Evolutionary conservation across 2,797 vertebrate genomes (phyloP).

Genomic region (Myripristis jacobus): DNA sequence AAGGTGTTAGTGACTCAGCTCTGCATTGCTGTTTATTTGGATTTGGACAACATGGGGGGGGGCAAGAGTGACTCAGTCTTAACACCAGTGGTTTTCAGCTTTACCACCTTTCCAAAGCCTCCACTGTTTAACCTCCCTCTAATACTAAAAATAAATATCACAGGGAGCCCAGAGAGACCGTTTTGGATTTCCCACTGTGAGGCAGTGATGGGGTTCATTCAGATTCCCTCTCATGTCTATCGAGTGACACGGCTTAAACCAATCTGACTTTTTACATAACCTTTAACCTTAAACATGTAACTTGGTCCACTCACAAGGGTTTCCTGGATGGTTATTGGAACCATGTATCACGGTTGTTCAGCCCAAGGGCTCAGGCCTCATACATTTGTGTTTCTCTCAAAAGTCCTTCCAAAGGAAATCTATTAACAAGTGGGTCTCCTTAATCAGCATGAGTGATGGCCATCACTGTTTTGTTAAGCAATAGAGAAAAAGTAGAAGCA

Average conservation of each 20-base stretch:
- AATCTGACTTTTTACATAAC: constrained; percentile 65
- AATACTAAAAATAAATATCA: constrained; percentile 73
- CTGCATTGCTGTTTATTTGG: constrained; percentile 62
- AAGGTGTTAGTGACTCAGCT: constrained; percentile 44
- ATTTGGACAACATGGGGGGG: constrained; percentile 49
- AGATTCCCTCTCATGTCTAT: constrained; percentile 48
- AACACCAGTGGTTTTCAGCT: constrained; percentile 41
- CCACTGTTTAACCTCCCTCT: constrained; percentile 50
- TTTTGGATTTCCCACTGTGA: constrained; percentile 63
- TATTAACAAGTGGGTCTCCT: constrained; percentile 54
- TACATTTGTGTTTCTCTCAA: constrained; percentile 60
- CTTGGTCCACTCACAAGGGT: constrained; percentile 56
- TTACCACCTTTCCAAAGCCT: constrained; percentile 40
- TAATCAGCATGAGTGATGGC: constrained; percentile 67
- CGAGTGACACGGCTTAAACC: constrained; percentile 63
- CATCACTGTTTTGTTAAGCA: constrained; percentile 36
- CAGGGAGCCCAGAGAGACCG: constrained; percentile 33
- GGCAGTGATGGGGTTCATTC: constrained; percentile 33
- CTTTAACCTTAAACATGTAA: constrained; percentile 65
- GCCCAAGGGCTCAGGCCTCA: constrained; percentile 52
- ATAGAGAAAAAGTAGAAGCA: constrained; percentile 38
- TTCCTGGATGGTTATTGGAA: constrained; percentile 57
- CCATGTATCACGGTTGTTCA: constrained; percentile 34
- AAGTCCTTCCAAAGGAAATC: constrained; percentile 49
- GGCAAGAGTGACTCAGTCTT: constrained; percentile 38